Base-by-base conservation (phyloP, 2,888 invertebrate genomes). In the Globia sparganii region DNA sequence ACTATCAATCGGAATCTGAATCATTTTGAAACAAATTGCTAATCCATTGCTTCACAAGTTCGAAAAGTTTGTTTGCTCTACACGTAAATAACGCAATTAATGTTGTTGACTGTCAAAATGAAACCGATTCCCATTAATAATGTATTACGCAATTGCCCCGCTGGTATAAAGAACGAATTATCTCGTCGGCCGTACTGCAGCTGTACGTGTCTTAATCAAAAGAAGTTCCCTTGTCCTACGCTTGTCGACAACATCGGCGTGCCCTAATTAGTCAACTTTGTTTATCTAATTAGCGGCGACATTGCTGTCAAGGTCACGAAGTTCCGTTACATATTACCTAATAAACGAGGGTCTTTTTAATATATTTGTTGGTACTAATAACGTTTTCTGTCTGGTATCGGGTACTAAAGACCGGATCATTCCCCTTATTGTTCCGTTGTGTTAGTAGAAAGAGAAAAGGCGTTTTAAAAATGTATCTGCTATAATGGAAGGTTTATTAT, bases 201-300 rank as follows among this genome's bases (percentile, higher is more conserved):
- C 40, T 46, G 25, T 58, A 65, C 18, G 25, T 34, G 53, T 34
- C 31, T 62, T 74, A 79, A 79, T 68, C 56, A 59, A 61, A 56
- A 37, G 25, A 61, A 66, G 58, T 75, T 75, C 21, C n/a, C 49
- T 69, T 59, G 74, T 64, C 34, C 46, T n/a, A 8, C 53, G 56
- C 46, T 68, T 59, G 81, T 65, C 64, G 56, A 71, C 58, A 69
- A 69, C 81, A 73, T 59, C 61, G 34, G n/a, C 40, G 61, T 56
- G 62, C 37, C 70, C 56, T 81, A 78, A 78, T 81, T 81, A 81
- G 74, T 56, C 25, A 64, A 74, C 46, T 56, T 71, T 81, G 69
- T 81, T 70, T 71, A 69, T 62, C 61, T 73, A 69, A 77, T 71
- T 69, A 77, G 53, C n/a, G 25, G 40, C 28, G 77, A 61, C 34